Evolutionary conservation across 2,113 vertebrate genomes (phyloP).

Genomic region (Jaculus jaculus): DNA sequence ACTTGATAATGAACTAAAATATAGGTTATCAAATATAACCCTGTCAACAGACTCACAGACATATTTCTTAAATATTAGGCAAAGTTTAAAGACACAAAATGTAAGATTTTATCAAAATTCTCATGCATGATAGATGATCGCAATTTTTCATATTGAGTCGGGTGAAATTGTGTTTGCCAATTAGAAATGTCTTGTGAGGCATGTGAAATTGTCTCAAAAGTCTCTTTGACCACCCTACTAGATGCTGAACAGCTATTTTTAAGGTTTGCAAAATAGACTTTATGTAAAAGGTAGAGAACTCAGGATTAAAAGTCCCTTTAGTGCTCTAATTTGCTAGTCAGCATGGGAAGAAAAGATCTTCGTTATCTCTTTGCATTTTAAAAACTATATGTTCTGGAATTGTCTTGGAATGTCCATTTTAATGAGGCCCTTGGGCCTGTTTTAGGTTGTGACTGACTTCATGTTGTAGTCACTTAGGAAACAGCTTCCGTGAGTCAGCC

Average conservation of each 20-base stretch:
- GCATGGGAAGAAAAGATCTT: constrained; percentile 36
- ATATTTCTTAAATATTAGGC: constrained; percentile 48
- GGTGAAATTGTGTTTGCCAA: constrained; percentile 41
- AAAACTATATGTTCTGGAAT: constrained; percentile 34
- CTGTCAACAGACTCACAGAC: neutral
- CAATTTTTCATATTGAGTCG: constrained; percentile 47
- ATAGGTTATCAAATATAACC: neutral
- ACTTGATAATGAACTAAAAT: constrained; percentile 42
- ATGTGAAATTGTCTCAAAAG: constrained; percentile 55
- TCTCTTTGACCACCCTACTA: constrained; percentile 46
- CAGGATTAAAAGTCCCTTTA: constrained; percentile 47
- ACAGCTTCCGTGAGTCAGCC: no score
- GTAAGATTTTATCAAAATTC: constrained; percentile 33
- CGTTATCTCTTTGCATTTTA: constrained; percentile 61
- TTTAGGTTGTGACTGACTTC: neutral
- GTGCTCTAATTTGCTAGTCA: constrained; percentile 51
- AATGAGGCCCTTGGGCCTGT: neutral
- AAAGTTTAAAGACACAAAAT: neutral
- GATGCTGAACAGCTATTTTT: constrained; percentile 62
- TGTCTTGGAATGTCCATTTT: neutral
- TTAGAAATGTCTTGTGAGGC: constrained; percentile 38
- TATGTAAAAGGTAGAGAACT: constrained; percentile 53
- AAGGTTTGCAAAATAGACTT: constrained; percentile 59
- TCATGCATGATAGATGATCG: constrained; percentile 51
- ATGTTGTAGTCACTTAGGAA: neutral